Evolutionary conservation across 2,888 invertebrate genomes (phyloP), one percentile per base, ranked within the genome.

Genomic region (Sinohyriopsis cumingii): DNA sequence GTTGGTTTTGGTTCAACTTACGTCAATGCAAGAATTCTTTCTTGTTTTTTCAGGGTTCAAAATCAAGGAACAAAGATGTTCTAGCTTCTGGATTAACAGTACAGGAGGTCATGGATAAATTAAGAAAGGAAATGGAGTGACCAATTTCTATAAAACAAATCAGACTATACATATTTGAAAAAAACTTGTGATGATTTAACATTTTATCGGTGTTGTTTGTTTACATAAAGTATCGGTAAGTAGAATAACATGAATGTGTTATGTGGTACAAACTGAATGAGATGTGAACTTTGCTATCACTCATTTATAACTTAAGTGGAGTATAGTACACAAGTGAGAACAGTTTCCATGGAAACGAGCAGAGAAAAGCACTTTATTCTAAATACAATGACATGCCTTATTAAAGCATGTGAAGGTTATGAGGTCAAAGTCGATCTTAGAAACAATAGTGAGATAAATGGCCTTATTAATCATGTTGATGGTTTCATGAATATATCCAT

Each of bases 341-440:
- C 57, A 24, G 24, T 15, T n/a, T 60, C 22, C 67, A 82, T 82
- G 82, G 75, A 79, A 53, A 77, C 80, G 7, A 55, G 73, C 9
- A 73, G 81, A 66, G 86, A 87, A 59, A 82, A 79, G 64, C 84
- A 72, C 65, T 79, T 77, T 28, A 69, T 79, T 24, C 71, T 73
- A 45, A 84, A 83, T 63, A 79, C 82, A 15, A 72, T 87, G 65
- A 73, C 85, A 9, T 86, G 85, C 71, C 72, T 87, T 22, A 64
- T 87, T 24, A 83, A 86, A 72, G 82, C 82, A 22, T 63, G 87
- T 12, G 81, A 84, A 67, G 85, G 86, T 45, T 73, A 73, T 45
- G 68, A 63, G 28, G 85, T 86, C n/a, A 81, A 81, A 4, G 80
- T 87, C 5, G 87, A 88, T 76, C 78, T 87, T 33, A 72, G 85